A percentile compares a stretch with the other conserved stretches of the same genome.
Evolutionary conservation across 2,888 invertebrate species (phyloP).

Genomic region (Oligia strigilis): DNA sequence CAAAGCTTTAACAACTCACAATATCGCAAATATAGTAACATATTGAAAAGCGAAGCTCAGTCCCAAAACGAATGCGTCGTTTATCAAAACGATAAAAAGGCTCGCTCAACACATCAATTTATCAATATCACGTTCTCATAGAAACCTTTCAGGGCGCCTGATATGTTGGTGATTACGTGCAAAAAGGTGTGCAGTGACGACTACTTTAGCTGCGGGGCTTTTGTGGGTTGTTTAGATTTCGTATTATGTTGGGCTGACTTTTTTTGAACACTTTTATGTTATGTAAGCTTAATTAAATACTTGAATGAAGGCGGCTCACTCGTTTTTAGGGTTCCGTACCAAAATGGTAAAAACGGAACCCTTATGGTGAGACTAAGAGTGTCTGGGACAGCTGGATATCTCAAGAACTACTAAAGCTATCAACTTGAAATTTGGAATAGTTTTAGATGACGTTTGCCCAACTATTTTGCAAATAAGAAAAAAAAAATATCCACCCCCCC

Average conservation of each 20-base stretch:
- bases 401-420: no score
- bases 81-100: conserved; percentile 69
- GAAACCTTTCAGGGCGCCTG: conserved; percentile 52
- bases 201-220: neutral
- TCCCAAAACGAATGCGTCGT: conserved; percentile 58
- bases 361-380: no score
- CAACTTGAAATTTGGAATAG: no score
- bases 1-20: conserved; percentile 18
- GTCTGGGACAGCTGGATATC: no score
- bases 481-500: no score
- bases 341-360: no score
- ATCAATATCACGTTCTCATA: conserved; percentile 66
- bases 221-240: neutral
- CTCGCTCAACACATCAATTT: conserved; percentile 67
- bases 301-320: neutral
- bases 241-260: no score
- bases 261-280: neutral
- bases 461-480: no score
- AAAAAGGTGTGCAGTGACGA: conserved; percentile 14
- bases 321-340: neutral
- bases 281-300: neutral
- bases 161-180: conserved; percentile 21
- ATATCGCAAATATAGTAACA: conserved; percentile 39
- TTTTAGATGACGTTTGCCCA: no score
- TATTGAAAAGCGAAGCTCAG: conserved; percentile 63